Base-by-base conservation (phyloP, 1,140 invertebrate genomes). In the Caligus rogercresseyi region DNA sequence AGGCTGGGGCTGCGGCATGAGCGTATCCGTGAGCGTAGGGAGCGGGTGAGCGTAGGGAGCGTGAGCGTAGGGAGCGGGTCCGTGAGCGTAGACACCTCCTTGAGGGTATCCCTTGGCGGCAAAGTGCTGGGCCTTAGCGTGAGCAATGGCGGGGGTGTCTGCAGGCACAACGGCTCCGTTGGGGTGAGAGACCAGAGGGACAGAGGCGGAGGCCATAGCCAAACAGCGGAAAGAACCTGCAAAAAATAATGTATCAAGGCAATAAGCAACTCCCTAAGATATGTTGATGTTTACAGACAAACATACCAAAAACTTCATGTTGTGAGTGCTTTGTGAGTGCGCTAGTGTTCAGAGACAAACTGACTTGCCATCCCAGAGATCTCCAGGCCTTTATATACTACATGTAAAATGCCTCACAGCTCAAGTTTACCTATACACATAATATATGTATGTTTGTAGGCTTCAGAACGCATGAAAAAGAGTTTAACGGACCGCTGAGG, bases 161-260 rank as follows among this genome's bases (percentile, higher is more conserved):
- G 31, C 60, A 21, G 60, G 60, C 20, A 43, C 60, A 16, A 62
- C 60, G 60, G 60, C 60, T 20, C 60, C 60, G 31, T 62, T 62
- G 60, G 60, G 60, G 31, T 62, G 31, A 52, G 26, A 31, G 16
- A 62, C 60, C 31, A 62, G 25, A 15, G 52, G 31, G 52, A 31
- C 58, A 31, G 16, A 20, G 31, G 60, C 60, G 31, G 43, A 18
- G 43, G 60, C 31, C 51, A 62, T 19, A 21, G 53, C 60, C 21
- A 21, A 52, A 15, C 3, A 62, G 60, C 31, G 21, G 31, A 18
- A 25, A 62, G 60, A 62, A 53, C 60, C 60, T 62, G 24, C 1
- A 62, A 54, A 1, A 54, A 56, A 62, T 21, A 43, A 43, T 43
- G 31, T n/a, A 43, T 11, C 7, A n/a, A 43, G 7, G n/a, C n/a